Base-by-base conservation (phyloP, 2,113 vertebrate species). In the Kobus ellipsiprymnus region DNA sequence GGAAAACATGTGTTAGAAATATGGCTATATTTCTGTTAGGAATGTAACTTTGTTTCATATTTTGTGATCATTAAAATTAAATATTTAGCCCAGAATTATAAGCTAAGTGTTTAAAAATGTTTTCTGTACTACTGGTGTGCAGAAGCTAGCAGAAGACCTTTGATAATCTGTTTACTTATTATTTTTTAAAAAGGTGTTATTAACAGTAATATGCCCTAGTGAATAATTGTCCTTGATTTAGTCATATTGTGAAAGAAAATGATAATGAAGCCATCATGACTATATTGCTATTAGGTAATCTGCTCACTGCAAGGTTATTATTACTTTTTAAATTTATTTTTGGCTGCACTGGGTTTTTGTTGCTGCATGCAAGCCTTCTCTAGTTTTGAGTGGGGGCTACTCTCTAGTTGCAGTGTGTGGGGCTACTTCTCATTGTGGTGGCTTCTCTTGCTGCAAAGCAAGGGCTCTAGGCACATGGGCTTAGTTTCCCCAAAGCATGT, bases 221-320 rank as follows among this genome's bases (percentile, higher is more conserved):
- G 91, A 95, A 86, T 97, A 59, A 78, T 59, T 86, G 21, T 86
- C 59, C 54, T 88, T 92, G 52, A 95, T 44, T 98, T 94, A 94
- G 46, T 30, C 74, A 81, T 13, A 74, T 82, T 97, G 59, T 64
- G 85, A 92, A 94, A 90, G 16, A 90, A 92, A 94, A 93, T 90
- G 90, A 46, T 94, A 87, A 54, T 85, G 85, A 82, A 95, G 78
- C 7, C 13, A 48, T 30, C 17, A 44, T 89, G 36, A 86, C 60
- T 91, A 33, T 62, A 89, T 83, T 95, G 30, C 52, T 91, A 17
- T 91, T 91, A 94, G 57, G 55, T 95, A 95, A 97, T 57, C 29
- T 89, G 46, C 50, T 97, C 94, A 90, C 87, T 90, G 15, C 27
- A 87, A 84, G 88, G 60, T 91, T 82, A 57, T 40, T 36, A 23